Conservation (phyloP, 1,140 invertebrate species). For the Zaprionus africanus region DNA sequence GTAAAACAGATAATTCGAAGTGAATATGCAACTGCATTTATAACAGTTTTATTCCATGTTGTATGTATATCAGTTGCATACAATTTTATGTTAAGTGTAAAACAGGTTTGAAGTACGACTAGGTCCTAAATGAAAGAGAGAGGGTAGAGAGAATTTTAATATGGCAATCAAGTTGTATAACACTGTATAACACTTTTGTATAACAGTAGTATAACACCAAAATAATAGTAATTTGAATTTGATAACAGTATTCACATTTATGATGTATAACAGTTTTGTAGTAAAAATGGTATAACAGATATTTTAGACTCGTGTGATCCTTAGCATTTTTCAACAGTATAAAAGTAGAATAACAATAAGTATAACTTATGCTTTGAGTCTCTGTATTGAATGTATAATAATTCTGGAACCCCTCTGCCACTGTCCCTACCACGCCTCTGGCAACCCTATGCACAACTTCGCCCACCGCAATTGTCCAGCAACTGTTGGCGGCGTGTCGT, state of each 20-base stretch:
- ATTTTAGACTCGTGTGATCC: too few relatives aligned
- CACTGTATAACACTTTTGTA: background rate
- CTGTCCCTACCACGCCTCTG: background rate
- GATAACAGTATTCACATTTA: too few relatives aligned
- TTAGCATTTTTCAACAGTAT: background rate
- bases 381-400: background rate
- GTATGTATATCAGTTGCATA: too few relatives aligned
- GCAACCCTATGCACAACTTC: slow-evolving; percentile 32
- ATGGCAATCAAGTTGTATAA: background rate
- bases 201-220: slow-evolving; percentile 16
- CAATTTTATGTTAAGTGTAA: too few relatives aligned
- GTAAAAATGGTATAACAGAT: background rate
- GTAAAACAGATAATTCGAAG: background rate
- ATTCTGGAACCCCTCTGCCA: background rate
- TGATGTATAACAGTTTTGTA: too few relatives aligned
- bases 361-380: too few relatives aligned
- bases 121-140: too few relatives aligned
- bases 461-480: slow-evolving; percentile 60
- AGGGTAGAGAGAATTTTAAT: too few relatives aligned
- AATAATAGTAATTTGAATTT: background rate
- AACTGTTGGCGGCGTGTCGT: slow-evolving; percentile 62
- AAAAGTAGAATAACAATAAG: slow-evolving; percentile 6
- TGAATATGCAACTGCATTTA: background rate
- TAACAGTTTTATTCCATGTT: background rate
- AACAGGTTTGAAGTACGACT: too few relatives aligned